Base-by-base conservation (phyloP, 2,113 vertebrate genomes). In the Anser brachyrhynchus region DNA sequence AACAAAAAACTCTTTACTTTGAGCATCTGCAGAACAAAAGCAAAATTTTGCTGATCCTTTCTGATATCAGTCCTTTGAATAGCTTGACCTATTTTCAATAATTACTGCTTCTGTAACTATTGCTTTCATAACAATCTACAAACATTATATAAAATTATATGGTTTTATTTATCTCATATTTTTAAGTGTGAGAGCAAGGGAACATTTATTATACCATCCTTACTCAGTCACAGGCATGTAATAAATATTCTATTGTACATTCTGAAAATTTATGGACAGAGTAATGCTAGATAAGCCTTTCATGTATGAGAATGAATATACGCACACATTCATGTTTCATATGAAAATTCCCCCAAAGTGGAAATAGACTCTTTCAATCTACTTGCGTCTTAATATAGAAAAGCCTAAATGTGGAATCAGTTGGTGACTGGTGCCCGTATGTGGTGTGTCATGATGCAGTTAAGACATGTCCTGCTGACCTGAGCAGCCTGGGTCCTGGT, bases 71-170 rank as follows among this genome's bases (percentile, higher is more conserved):
- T 79, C 70, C 81, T 96, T 95, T 89, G 67, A 71, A 83, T 54
- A 90, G 86, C 81, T 87, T 95, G 93, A 95, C 95, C 96, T 97
- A 90, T 96, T 97, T 98, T 97, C 76, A 78, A 49, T 70, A 66
- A 84, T 97, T 97, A 93, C 88, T 97, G 83, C 59, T 92, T n/a
- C 67, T 95, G 70, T 93, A 58, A 89, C n/a, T 87, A 91, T 46
- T 91, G 43, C 4, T 62, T 80, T 88, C 69, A 73, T 65, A 90
- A 86, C 52, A 71, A 54, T 69, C 62, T 86, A 70, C 33, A 91
- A 91, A 91, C 88, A 55, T 92, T 94, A 76, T 81, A 12, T 44
- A 97, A 94, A 52, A 39, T 93, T 64, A 90, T 84, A 39, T 81
- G 20, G 16, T 92, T 96, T 92, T 92, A 91, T 96, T 96, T 89